Evolutionary conservation across 2,113 vertebrate species (phyloP), one percentile per base, ranked within the genome.

Genomic region (Thamnaconus septentrionalis): DNA sequence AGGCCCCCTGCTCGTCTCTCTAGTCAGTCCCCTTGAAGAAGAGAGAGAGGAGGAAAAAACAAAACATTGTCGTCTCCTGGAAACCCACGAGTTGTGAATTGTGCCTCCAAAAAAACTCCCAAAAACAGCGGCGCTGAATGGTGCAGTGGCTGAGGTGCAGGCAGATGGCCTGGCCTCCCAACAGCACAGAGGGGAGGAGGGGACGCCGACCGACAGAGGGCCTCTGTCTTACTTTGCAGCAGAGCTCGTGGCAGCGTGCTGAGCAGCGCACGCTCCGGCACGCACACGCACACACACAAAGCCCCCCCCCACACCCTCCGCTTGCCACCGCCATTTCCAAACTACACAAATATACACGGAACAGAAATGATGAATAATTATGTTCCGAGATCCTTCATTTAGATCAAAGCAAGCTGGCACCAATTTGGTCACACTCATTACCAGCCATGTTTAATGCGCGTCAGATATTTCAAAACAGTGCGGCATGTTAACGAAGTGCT

Each of bases 371-470:
- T 79, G 75, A 88, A 84, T 89, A 85, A 81, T 85, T 68, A 84
- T 81, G 71, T 66, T 77, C 59, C 45, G 66, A 76, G 70, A 85
- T 79, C 63, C 79, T 79, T 81, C 72, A 66, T 78, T 60, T 56
- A 80, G 84, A 90, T 90, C 83, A 90, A 88, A 89, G 86, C 75
- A 66, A 61, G 79, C 54, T 66, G 76, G 71, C 73, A 59, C 64
- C 66, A 73, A 64, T 82, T 83, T 76, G 78, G 87, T 80, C 51
- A 62, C 47, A 57, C 83, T 84, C 79, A 87, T 89, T 87, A 87
- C 52, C 44, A 78, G 59, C 73, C 81, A 86, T 90, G 85, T 91
- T 87, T 91, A 87, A 90, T 91, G 81, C 83, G 88, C 88, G 79
- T 86, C 79, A 82, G 64, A 79, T 72, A 74, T 84, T 76, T 63